Evolutionary conservation across 2,797 vertebrate genomes (phyloP).

Genomic region (Sebastes elongatus): DNA sequence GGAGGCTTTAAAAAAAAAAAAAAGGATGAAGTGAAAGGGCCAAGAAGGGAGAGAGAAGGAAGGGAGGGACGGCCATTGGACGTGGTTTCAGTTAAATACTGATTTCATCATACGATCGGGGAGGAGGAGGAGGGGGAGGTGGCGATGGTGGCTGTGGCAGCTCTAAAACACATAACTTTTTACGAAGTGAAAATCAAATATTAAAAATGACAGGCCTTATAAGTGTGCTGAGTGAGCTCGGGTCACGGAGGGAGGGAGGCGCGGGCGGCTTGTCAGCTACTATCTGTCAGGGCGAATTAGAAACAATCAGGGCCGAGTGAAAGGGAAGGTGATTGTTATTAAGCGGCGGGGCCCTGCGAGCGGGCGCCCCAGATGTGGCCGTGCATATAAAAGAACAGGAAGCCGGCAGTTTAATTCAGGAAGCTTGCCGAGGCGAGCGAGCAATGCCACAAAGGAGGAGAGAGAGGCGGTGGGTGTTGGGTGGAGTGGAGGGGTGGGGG

Average conservation of each 20-base stretch:
- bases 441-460: constrained; percentile 88
- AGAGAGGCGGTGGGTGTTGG: constrained; percentile 36
- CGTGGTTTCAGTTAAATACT: constrained; percentile 88
- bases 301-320: constrained; percentile 99
- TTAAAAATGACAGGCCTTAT: constrained; percentile 99
- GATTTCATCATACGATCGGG: constrained; percentile 90
- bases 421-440: constrained; percentile 84
- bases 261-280: constrained; percentile 99
- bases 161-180: constrained; percentile 99
- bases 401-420: constrained; percentile 99
- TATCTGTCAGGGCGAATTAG: constrained; percentile 99
- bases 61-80: constrained; percentile 52
- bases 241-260: constrained; percentile 99
- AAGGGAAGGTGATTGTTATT: constrained; percentile 99
- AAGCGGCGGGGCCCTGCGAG: constrained; percentile 96
- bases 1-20: constrained; percentile 39
- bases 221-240: constrained; percentile 99
- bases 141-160: constrained; percentile 51
- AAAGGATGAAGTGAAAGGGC: constrained; percentile 69
- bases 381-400: constrained; percentile 99
- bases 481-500: neutral
- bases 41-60: constrained; percentile 2
- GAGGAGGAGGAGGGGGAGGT: neutral
- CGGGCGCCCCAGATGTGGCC: constrained; percentile 99
- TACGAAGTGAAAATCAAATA: constrained; percentile 99